Percentiles rank a stretch among this genome's conserved stretches.
These are phyloP conservation scores for Micromys minutus DNA, from an alignment of 2,113 vertebrate species.

Conservation along the genomic window DNA sequence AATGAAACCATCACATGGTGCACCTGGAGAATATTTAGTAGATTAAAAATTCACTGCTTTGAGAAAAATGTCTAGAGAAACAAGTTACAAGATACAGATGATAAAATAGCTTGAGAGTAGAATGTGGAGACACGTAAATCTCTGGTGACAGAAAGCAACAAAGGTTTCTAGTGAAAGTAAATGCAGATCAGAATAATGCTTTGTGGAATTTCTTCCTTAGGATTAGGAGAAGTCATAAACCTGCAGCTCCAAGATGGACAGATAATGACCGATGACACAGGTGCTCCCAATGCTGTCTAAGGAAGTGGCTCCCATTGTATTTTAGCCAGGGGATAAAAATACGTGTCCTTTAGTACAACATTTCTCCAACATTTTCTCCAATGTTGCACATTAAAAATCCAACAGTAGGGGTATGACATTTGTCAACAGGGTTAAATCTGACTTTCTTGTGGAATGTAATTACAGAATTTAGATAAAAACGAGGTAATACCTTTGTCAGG, in stretches of 20 bases:
- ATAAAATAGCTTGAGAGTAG: not conserved
- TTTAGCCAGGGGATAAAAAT: conserved; percentile 18
- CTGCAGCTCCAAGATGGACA: not conserved
- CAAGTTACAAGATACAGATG: not conserved
- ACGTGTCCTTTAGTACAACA: not conserved
- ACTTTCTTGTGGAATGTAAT: not conserved
- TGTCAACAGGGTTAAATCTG: not conserved
- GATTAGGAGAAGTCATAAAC: not conserved
- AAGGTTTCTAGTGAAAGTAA: not conserved
- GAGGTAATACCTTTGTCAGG: not conserved
- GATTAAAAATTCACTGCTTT: not conserved
- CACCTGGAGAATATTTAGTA: not conserved
- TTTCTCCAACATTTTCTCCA: not conserved
- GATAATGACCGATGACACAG: not conserved
- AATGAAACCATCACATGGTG: not conserved
- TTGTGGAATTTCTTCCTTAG: not conserved
- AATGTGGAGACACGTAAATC: not conserved
- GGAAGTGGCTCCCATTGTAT: not conserved
- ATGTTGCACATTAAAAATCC: conserved; percentile 6
- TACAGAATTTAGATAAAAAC: not conserved
- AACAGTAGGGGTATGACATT: not conserved
- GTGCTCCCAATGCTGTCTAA: not conserved
- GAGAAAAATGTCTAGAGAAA: not conserved
- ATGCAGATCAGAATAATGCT: not conserved
- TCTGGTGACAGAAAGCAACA: not conserved